A percentile compares a stretch with the other conserved stretches of the same genome.
Conservation (phyloP, 2,797 vertebrate genomes). For the Monodelphis domestica region DNA sequence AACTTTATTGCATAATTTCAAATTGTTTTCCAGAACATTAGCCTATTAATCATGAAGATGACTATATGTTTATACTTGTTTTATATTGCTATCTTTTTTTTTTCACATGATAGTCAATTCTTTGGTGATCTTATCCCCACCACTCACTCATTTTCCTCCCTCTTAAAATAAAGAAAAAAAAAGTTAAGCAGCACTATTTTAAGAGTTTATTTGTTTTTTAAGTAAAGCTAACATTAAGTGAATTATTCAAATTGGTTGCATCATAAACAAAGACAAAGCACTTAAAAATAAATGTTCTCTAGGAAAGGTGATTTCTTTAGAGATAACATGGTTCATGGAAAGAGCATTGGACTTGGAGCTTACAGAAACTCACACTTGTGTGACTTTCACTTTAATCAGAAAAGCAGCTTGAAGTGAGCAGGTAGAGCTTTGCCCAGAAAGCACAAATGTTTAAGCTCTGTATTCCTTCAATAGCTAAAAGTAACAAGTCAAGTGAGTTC, state of each 20-base stretch:
- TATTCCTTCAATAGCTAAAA: background rate
- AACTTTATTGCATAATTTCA: background rate
- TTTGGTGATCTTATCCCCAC: background rate
- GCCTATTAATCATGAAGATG: constrained; percentile 78
- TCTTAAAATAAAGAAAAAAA: background rate
- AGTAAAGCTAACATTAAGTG: constrained; percentile 60
- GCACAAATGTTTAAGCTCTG: background rate
- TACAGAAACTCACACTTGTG: background rate
- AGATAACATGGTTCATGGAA: background rate
- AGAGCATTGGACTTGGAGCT: background rate
- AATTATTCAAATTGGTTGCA: constrained; percentile 60
- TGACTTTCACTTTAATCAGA: background rate
- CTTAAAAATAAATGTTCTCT: constrained; percentile 50
- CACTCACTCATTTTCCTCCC: background rate
- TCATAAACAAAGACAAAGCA: constrained; percentile 44
- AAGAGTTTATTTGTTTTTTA: constrained; percentile 62
- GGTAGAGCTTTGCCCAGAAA: background rate
- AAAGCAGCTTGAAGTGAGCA: background rate
- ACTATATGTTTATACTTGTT: constrained; percentile 71
- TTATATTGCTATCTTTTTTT: constrained; percentile 3
- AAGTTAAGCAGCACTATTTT: constrained; percentile 49
- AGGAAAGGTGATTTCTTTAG: constrained; percentile 15
- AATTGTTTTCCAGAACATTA: background rate
- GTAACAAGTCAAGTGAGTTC: background rate
- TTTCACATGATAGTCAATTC: background rate